phyloP scores from a whole-genome alignment of 1,140 invertebrate genomes.

The Lethrus apterus region DNA sequence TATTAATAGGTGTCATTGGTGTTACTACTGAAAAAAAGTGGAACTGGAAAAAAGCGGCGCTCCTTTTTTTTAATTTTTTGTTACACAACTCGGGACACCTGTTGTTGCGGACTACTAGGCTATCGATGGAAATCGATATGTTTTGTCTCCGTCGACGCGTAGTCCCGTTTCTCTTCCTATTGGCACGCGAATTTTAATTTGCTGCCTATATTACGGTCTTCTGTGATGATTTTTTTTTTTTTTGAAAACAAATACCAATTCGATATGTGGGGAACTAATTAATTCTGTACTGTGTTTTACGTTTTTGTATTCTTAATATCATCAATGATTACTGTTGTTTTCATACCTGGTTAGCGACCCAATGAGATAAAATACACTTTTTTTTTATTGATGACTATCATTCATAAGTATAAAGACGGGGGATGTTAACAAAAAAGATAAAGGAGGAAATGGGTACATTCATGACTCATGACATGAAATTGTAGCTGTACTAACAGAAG shows the following conservation, averaged over 20 bases:
- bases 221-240: conserved; percentile 11
- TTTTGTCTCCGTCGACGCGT: conserved; percentile 5
- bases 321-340: background rate
- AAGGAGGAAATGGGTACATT: too few species aligned
- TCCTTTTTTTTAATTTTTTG: conserved; percentile 17
- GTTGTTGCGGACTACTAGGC: conserved; percentile 29
- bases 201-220: conserved; percentile 10
- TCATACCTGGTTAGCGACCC: background rate
- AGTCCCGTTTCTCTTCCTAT: conserved; percentile 6
- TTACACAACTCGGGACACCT: conserved; percentile 30
- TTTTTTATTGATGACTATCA: background rate
- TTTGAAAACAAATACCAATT: background rate
- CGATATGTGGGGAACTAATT: conserved; percentile 12
- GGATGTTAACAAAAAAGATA: too few species aligned
- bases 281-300: conserved; percentile 10
- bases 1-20: conserved; percentile 40
- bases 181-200: conserved; percentile 12
- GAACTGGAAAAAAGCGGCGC: conserved; percentile 24
- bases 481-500: too few species aligned
- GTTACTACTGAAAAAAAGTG: conserved; percentile 33
- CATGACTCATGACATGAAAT: too few species aligned
- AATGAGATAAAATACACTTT: background rate
- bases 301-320: background rate
- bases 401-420: too few species aligned
- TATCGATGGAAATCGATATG: conserved; percentile 29